A percentile compares a stretch with the other conserved stretches of the same genome.
These are phyloP conservation scores for Ardeotis arabs DNA, from an alignment of 2,113 vertebrate genomes.

Conservation along the genomic window DNA sequence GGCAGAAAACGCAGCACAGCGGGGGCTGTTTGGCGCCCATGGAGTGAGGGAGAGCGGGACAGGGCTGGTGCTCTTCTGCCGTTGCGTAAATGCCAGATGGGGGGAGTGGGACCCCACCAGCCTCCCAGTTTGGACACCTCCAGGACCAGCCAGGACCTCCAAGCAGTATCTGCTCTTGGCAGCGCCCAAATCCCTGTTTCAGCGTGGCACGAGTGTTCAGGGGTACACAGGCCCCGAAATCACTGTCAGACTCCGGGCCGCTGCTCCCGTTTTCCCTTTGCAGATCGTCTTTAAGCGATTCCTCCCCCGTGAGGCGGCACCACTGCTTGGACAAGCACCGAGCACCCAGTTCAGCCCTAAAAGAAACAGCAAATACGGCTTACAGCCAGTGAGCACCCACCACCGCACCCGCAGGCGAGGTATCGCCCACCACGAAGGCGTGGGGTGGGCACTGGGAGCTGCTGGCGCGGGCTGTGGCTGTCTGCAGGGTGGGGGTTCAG, in stretches of 20 bases:
- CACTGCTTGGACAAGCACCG: accelerated
- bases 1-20: not conserved
- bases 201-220: accelerated
- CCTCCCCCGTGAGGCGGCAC: not conserved
- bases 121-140: not conserved
- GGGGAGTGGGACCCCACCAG: not conserved
- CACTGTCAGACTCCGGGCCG: accelerated
- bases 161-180: not conserved
- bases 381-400: not conserved
- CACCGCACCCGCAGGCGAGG: accelerated
- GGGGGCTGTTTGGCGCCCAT: accelerated
- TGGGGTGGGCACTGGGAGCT: not conserved
- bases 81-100: not conserved
- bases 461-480: accelerated
- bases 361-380: not conserved
- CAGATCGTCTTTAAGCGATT: not conserved
- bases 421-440: not conserved
- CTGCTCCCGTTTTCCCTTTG: accelerated
- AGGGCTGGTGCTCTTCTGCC: not conserved
- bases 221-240: not conserved
- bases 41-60: accelerated
- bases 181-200: not conserved
- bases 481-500: not conserved
- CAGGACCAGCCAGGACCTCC: not conserved
- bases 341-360: not conserved